Percentiles rank a stretch among this genome's conserved stretches.
Conservation (phyloP, 2,113 vertebrate genomes). For the Turnix velox region DNA sequence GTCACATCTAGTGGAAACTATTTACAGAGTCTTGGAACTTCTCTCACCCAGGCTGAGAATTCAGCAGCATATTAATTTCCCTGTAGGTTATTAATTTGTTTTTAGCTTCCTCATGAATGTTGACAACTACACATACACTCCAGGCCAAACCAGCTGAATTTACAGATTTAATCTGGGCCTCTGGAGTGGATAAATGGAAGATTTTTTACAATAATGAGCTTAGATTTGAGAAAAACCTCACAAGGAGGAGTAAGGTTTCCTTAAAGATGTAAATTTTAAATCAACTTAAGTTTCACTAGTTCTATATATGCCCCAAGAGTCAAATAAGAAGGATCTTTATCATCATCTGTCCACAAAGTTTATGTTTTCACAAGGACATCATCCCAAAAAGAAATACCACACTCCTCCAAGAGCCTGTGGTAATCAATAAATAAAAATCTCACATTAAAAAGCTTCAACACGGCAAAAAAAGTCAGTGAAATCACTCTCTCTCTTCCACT, state of each 20-base stretch:
- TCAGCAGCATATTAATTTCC: slow-evolving; percentile 15
- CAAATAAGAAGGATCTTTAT: background rate
- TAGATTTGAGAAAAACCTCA: background rate
- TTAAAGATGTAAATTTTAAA: background rate
- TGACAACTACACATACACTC: slow-evolving; percentile 20
- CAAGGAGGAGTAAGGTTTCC: background rate
- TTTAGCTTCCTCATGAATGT: slow-evolving; percentile 11
- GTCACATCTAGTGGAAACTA: background rate
- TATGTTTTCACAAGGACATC: background rate
- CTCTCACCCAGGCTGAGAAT: slow-evolving; percentile 2
- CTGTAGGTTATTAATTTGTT: slow-evolving; percentile 6
- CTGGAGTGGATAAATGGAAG: background rate
- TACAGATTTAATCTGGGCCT: slow-evolving; percentile 53
- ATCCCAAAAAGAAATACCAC: background rate
- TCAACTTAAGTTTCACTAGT: background rate
- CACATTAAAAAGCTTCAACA: background rate
- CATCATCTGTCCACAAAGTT: background rate
- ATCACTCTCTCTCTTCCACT: background rate
- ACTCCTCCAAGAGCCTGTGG: background rate
- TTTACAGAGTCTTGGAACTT: background rate
- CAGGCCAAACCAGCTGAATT: slow-evolving; percentile 8
- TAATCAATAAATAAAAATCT: background rate
- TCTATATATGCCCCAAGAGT: background rate
- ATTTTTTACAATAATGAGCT: background rate
- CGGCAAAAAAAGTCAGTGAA: background rate